Evolutionary conservation across 2,113 vertebrate genomes (phyloP).

Genomic region (Calyptomena viridis): DNA sequence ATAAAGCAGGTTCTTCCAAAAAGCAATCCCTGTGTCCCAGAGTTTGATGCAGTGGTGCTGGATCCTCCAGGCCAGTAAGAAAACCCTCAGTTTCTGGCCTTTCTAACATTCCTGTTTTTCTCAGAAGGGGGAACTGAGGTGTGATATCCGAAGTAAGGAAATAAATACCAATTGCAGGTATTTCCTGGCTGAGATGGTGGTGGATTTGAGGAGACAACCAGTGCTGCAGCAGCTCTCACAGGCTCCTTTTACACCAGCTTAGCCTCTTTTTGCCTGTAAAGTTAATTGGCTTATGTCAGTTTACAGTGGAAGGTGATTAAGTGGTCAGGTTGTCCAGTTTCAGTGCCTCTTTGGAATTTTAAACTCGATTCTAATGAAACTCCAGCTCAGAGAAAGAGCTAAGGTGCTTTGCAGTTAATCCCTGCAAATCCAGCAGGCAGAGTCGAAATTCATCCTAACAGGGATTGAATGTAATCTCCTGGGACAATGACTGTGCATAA

Average conservation of each 20-base stretch:
- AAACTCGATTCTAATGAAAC: background rate
- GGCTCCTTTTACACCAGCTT: background rate
- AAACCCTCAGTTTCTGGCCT: background rate
- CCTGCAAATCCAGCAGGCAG: constrained; percentile 32
- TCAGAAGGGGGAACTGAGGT: background rate
- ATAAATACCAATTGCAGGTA: background rate
- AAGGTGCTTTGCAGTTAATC: constrained; percentile 45
- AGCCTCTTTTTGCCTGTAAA: background rate
- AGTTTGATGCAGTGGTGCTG: background rate
- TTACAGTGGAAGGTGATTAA: background rate
- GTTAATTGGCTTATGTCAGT: background rate
- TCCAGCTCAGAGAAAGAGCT: background rate
- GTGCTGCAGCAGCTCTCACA: background rate
- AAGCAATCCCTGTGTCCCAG: background rate
- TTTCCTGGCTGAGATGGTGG: background rate
- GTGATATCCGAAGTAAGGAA: background rate
- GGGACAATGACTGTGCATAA: background rate
- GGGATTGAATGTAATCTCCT: background rate
- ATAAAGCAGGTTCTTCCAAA: background rate
- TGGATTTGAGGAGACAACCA: background rate
- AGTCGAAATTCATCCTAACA: background rate
- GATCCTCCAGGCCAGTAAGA: background rate
- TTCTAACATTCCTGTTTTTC: background rate
- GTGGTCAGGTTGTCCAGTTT: background rate
- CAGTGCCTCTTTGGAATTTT: background rate